Percentiles rank a stretch among this genome's conserved stretches.
Conservation (phyloP, 2,113 vertebrate genomes). For the Fregetta grallaria region DNA sequence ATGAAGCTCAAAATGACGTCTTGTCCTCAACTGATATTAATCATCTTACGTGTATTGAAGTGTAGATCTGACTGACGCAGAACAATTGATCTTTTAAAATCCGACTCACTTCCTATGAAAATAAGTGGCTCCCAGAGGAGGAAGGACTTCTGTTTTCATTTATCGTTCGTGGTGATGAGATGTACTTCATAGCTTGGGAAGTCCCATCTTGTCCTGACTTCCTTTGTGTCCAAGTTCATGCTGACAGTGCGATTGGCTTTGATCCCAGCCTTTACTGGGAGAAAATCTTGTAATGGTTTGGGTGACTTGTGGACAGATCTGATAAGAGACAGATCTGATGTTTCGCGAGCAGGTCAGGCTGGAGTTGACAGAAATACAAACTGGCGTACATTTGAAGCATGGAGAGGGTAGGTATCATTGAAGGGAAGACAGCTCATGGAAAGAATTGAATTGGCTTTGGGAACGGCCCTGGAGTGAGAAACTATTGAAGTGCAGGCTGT, state of each 20-base stretch:
- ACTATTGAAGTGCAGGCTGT: neutral
- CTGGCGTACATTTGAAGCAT: rapidly evolving
- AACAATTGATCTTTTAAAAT: slow-evolving; percentile 21
- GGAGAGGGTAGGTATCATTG: neutral
- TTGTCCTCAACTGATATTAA: neutral
- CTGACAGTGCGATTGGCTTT: neutral
- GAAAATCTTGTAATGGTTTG: neutral
- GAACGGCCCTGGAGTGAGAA: neutral
- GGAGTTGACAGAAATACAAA: neutral
- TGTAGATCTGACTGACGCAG: neutral
- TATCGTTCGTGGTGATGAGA: neutral
- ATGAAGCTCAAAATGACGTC: neutral
- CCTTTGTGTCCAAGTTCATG: neutral
- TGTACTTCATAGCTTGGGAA: neutral
- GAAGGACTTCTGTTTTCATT: slow-evolving; percentile 23
- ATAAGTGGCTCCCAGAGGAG: slow-evolving; percentile 23
- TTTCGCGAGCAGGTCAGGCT: neutral
- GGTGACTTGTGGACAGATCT: neutral
- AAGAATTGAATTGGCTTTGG: neutral
- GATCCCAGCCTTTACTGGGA: slow-evolving; percentile 12
- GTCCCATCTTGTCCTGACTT: neutral
- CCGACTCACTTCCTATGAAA: neutral
- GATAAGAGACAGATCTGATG: neutral
- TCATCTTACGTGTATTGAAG: neutral
- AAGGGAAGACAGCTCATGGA: neutral